These are phyloP conservation scores for Malthinus seriepunctatus DNA, from an alignment of 2,888 invertebrate genomes.

Conservation along the genomic window DNA sequence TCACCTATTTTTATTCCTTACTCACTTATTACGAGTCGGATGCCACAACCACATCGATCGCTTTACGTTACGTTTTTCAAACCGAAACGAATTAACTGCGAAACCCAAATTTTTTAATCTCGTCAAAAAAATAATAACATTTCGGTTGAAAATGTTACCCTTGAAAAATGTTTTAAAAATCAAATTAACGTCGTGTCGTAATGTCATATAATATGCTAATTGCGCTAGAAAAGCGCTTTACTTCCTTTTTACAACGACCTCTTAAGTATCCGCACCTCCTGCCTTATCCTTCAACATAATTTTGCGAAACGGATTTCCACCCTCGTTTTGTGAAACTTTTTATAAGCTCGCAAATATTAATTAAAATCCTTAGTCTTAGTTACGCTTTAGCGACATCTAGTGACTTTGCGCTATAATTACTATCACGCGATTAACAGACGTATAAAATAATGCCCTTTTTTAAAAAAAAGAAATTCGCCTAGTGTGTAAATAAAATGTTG, in stretches of 20 bases:
- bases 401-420: conserved; percentile 42
- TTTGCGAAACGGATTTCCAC: conserved; percentile 34
- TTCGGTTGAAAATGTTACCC: conserved; percentile 16
- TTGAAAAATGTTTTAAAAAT: conserved; percentile 26
- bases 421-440: conserved; percentile 39
- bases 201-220: conserved; percentile 38
- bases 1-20: conserved; percentile 6
- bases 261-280: conserved; percentile 31
- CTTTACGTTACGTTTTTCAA: not conserved
- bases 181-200: conserved; percentile 29
- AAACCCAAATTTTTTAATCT: not conserved
- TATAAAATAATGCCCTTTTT: too few relatives aligned
- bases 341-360: conserved; percentile 48
- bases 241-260: conserved; percentile 31
- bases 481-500: conserved; percentile 53
- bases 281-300: conserved; percentile 30
- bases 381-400: conserved; percentile 37
- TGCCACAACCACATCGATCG: too few relatives aligned
- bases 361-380: conserved; percentile 43
- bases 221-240: conserved; percentile 29
- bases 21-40: too few relatives aligned
- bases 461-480: conserved; percentile 43
- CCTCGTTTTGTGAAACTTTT: conserved; percentile 35
- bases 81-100: not conserved
- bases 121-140: not conserved